These are phyloP conservation scores for Premnoplex brunnescens DNA, from an alignment of 2,797 vertebrate species.

Conservation along the genomic window DNA sequence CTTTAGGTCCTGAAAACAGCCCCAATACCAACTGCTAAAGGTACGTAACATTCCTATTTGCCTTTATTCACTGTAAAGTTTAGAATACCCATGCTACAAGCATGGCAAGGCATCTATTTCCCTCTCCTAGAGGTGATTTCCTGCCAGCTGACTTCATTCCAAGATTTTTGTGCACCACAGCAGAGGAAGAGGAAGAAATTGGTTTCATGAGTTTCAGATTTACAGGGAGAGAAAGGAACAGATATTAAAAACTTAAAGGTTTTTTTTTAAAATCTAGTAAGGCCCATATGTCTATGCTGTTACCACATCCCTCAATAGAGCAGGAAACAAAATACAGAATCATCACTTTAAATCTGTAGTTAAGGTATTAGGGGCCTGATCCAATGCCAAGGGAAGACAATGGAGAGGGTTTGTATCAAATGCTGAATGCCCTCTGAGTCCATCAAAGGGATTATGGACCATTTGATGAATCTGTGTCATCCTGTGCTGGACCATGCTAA, in stretches of 20 bases:
- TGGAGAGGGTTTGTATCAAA: conserved; percentile 36
- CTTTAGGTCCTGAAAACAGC: neutral
- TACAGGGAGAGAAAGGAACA: neutral
- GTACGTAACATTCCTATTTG: neutral
- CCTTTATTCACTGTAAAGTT: neutral
- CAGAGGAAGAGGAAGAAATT: neutral
- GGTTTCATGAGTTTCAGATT: neutral
- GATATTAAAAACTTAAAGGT: neutral
- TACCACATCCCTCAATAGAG: neutral
- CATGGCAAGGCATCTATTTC: neutral
- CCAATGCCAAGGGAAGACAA: conserved; percentile 27
- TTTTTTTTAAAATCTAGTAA: neutral
- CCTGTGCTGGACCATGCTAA: neutral
- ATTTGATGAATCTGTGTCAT: conserved; percentile 33
- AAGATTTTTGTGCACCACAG: neutral
- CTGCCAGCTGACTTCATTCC: neutral
- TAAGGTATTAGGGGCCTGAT: conserved; percentile 23
- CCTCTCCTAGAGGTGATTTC: neutral
- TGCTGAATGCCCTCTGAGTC: conserved; percentile 41
- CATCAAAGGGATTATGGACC: conserved; percentile 53
- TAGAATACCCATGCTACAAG: neutral
- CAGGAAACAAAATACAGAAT: conserved; percentile 14
- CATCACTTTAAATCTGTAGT: neutral
- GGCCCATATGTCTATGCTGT: neutral
- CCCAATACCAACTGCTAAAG: neutral